phyloP scores from a whole-genome alignment of 2,888 invertebrate genomes.

The Phorcus lineatus region DNA sequence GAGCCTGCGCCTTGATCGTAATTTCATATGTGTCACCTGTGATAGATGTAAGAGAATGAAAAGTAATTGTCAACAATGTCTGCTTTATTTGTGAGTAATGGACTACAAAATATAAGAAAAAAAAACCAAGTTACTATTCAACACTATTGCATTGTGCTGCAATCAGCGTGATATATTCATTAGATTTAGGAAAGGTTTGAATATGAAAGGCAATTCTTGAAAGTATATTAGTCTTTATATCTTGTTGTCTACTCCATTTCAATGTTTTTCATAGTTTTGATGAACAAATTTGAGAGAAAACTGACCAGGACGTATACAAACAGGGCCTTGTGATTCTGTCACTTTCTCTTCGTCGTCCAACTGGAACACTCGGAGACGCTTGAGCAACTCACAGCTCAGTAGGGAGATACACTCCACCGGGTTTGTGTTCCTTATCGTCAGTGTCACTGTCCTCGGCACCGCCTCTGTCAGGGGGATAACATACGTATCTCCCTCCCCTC shows the following conservation, averaged over 20 bases:
- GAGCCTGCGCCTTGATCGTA: slow-evolving; percentile 42
- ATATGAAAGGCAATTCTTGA: too few species aligned
- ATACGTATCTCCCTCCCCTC: slow-evolving; percentile 38
- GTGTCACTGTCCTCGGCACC: slow-evolving; percentile 20
- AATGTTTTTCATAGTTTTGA: too few species aligned
- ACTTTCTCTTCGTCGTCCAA: slow-evolving; percentile 49
- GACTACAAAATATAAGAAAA: too few species aligned
- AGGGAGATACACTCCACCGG: slow-evolving; percentile 38
- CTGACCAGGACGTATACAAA: slow-evolving; percentile 48
- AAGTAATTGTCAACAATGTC: not conserved
- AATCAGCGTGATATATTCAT: too few species aligned
- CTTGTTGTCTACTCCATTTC: too few species aligned
- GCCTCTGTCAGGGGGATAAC: slow-evolving; percentile 41
- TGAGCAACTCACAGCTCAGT: slow-evolving; percentile 58
- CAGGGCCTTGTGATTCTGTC: slow-evolving; percentile 42
- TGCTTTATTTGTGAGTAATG: not conserved
- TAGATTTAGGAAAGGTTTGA: too few species aligned
- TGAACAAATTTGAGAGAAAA: too few species aligned
- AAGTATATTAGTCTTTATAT: too few species aligned
- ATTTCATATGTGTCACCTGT: slow-evolving; percentile 50
- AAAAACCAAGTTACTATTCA: too few species aligned
- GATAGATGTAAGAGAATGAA: not conserved
- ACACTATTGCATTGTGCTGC: too few species aligned
- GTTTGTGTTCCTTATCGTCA: slow-evolving; percentile 47
- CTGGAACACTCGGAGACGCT: slow-evolving; percentile 54